A percentile compares a stretch with the other conserved stretches of the same genome.
phyloP scores from a whole-genome alignment of 1,140 invertebrate species.

The Monomorium pharaonis region DNA sequence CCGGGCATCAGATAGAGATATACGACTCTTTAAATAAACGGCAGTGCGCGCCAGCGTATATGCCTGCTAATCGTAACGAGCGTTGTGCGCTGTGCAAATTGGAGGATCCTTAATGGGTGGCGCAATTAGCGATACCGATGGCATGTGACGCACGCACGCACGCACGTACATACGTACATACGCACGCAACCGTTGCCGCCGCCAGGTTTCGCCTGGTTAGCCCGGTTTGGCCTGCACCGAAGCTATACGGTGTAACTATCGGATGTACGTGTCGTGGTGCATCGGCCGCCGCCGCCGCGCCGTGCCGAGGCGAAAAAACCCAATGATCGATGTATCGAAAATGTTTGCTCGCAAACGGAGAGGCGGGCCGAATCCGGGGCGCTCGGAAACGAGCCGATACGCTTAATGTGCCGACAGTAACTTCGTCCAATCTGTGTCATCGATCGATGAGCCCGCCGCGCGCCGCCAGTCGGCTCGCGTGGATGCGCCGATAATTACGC shows the following conservation, averaged over 20 bases:
- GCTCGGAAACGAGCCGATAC: slow-evolving; percentile 52
- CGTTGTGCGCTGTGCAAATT: slow-evolving; percentile 71
- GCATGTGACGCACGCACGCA: slow-evolving; percentile 62
- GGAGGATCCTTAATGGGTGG: slow-evolving; percentile 73
- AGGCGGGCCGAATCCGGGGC: not conserved
- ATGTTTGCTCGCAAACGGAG: slow-evolving; percentile 20
- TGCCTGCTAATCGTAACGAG: slow-evolving; percentile 67
- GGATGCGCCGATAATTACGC: slow-evolving; percentile 52
- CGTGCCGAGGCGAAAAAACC: slow-evolving; percentile 14
- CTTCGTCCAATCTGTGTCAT: slow-evolving; percentile 52
- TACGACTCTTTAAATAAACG: slow-evolving; percentile 67
- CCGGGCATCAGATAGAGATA: slow-evolving; percentile 34
- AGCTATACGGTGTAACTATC: not conserved
- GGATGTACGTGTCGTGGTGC: not conserved
- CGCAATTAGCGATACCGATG: slow-evolving; percentile 72
- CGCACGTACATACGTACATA: not conserved
- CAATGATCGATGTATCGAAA: slow-evolving; percentile 68
- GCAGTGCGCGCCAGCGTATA: slow-evolving; percentile 2
- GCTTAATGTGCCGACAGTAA: slow-evolving; percentile 29
- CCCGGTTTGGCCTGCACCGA: not conserved
- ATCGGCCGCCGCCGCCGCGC: too few relatives aligned
- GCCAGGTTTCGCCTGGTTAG: not conserved
- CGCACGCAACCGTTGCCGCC: not conserved
- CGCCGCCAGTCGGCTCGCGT: not conserved
- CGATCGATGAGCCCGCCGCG: slow-evolving; percentile 14